A percentile compares a stretch with the other conserved stretches of the same genome.
Evolutionary conservation across 2,113 vertebrate genomes (phyloP).

Genomic region (Rhabdomys dilectus): DNA sequence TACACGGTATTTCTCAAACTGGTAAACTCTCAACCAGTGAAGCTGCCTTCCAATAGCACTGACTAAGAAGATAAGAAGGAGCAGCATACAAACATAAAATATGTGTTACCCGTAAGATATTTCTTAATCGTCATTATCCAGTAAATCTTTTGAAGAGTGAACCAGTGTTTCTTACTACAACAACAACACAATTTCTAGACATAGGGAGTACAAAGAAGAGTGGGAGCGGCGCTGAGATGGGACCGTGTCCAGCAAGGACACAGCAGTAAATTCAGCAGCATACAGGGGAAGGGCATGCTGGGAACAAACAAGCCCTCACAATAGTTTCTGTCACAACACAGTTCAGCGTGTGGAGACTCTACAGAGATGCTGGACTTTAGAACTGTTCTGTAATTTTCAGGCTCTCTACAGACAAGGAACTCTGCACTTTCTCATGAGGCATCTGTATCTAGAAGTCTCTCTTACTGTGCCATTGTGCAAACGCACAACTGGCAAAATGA

Average conservation of each 20-base stretch:
- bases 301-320: background rate
- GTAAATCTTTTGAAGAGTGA: background rate
- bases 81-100: background rate
- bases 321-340: background rate
- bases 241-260: background rate
- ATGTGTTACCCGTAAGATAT: background rate
- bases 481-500: background rate
- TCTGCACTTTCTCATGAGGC: background rate
- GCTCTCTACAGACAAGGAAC: background rate
- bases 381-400: background rate
- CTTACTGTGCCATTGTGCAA: background rate
- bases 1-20: background rate
- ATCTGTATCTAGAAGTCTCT: background rate
- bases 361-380: background rate
- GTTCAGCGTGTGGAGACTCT: background rate
- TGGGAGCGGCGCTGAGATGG: background rate
- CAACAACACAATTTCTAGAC: background rate
- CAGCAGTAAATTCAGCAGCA: background rate
- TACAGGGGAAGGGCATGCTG: background rate
- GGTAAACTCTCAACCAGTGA: constrained; percentile 7
- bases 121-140: constrained; percentile 19
- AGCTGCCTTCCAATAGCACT: background rate
- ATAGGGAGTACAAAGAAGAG: background rate
- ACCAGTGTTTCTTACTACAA: constrained; percentile 22
- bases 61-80: constrained; percentile 11